Evolutionary conservation across 2,888 invertebrate species (phyloP).

Genomic region (Agrenia bidenticulata): DNA sequence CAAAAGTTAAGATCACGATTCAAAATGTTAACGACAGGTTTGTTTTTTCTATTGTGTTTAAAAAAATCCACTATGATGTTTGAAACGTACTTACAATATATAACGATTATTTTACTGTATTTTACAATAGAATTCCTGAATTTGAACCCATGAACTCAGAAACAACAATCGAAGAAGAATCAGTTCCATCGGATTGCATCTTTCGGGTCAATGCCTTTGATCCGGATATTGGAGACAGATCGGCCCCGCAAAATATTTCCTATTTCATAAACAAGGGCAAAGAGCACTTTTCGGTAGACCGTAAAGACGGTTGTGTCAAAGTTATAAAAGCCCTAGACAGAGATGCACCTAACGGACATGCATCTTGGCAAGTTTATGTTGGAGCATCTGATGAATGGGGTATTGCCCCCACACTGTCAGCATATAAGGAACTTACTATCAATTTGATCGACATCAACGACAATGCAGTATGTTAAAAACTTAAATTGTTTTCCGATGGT

Average conservation of each 20-base stretch:
- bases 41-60: too few species aligned
- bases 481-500: background rate
- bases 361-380: conserved; percentile 69
- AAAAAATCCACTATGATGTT: too few species aligned
- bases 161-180: conserved; percentile 75
- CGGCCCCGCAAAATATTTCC: conserved; percentile 75
- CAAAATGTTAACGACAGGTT: conserved; percentile 36
- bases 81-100: too few species aligned
- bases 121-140: conserved; percentile 64
- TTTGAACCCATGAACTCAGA: conserved; percentile 68
- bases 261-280: conserved; percentile 72
- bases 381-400: conserved; percentile 75
- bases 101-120: too few species aligned
- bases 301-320: conserved; percentile 66
- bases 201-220: conserved; percentile 75
- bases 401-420: conserved; percentile 63
- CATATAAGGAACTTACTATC: conserved; percentile 68
- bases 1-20: conserved; percentile 70
- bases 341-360: conserved; percentile 82
- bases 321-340: conserved; percentile 78
- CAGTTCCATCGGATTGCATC: conserved; percentile 68
- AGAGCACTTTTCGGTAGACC: conserved; percentile 70
- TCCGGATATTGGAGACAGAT: conserved; percentile 78
- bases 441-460: conserved; percentile 81
- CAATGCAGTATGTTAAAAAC: conserved; percentile 80